Evolutionary conservation across 2,797 vertebrate genomes (phyloP).

Genomic region (Gobio occitaniae): DNA sequence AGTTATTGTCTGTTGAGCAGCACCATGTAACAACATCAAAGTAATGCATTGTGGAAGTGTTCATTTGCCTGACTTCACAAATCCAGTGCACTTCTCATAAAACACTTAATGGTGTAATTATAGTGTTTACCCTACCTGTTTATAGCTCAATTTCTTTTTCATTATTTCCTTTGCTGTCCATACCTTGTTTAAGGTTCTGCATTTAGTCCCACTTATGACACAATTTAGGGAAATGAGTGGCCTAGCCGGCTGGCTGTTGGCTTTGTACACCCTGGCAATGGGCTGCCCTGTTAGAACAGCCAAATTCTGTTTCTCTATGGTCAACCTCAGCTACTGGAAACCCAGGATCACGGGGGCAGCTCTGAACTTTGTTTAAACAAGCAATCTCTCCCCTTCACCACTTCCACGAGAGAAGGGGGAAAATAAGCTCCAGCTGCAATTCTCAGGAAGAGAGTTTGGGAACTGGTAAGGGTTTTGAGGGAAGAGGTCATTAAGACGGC

Average conservation of each 20-base stretch:
- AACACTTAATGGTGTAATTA: not conserved
- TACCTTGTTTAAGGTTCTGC: not conserved
- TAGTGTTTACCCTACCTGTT: not conserved
- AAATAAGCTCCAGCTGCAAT: constrained; percentile 71
- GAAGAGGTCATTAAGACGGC: constrained; percentile 75
- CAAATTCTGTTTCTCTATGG: constrained; percentile 77
- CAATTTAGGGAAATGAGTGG: constrained; percentile 55
- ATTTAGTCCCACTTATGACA: constrained; percentile 7
- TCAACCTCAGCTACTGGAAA: constrained; percentile 75
- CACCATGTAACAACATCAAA: too few species aligned
- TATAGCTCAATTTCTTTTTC: not conserved
- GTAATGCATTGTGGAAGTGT: not conserved
- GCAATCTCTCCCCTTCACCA: constrained; percentile 76
- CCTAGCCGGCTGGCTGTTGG: constrained; percentile 55
- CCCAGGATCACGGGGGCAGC: constrained; percentile 40
- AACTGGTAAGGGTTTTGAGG: constrained; percentile 66
- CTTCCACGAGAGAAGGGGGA: constrained; percentile 70
- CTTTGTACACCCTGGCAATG: constrained; percentile 66
- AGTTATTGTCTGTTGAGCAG: not conserved
- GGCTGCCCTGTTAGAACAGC: constrained; percentile 70
- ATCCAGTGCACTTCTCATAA: constrained; percentile 1
- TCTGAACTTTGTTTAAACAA: constrained; percentile 72
- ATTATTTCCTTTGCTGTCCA: not conserved
- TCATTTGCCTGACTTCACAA: not conserved
- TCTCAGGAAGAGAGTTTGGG: constrained; percentile 71